phyloP scores from a whole-genome alignment of 2,888 invertebrate species.

The Geotrupes spiniger region DNA sequence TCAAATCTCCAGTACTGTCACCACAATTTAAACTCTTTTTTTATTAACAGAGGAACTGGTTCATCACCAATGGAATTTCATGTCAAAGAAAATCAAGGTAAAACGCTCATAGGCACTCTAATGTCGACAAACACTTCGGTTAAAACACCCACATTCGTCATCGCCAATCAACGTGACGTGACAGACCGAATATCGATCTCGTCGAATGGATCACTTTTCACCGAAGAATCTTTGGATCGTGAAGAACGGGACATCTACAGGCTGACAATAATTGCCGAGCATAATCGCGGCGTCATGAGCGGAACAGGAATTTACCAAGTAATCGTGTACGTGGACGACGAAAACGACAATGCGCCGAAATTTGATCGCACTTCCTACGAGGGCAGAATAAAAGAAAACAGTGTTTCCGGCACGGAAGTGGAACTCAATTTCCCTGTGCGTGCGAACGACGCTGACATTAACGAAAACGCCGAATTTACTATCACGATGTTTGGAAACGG shows the following conservation, averaged over 20 bases:
- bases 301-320: conserved; percentile 78
- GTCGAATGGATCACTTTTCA: conserved; percentile 75
- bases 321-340: conserved; percentile 76
- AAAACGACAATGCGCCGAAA: conserved; percentile 82
- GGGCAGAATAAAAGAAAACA: conserved; percentile 77
- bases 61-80: conserved; percentile 68
- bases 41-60: conserved; percentile 13
- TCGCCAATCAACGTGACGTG: conserved; percentile 81
- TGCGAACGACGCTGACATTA: conserved; percentile 71
- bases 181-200: conserved; percentile 76
- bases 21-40: too few relatives aligned
- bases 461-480: conserved; percentile 65
- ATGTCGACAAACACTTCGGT: conserved; percentile 53
- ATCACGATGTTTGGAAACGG: conserved; percentile 73
- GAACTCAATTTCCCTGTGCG: conserved; percentile 65
- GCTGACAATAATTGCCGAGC: conserved; percentile 78
- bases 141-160: conserved; percentile 59
- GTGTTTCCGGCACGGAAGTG: conserved; percentile 66
- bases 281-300: conserved; percentile 62
- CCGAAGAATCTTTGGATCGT: conserved; percentile 72
- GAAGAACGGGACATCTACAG: conserved; percentile 71
- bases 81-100: conserved; percentile 72
- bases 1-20: too few relatives aligned
- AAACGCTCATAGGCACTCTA: conserved; percentile 70
- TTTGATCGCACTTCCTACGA: conserved; percentile 72